Base-by-base conservation (phyloP, 2,113 vertebrate genomes). In the Ondatra zibethicus region DNA sequence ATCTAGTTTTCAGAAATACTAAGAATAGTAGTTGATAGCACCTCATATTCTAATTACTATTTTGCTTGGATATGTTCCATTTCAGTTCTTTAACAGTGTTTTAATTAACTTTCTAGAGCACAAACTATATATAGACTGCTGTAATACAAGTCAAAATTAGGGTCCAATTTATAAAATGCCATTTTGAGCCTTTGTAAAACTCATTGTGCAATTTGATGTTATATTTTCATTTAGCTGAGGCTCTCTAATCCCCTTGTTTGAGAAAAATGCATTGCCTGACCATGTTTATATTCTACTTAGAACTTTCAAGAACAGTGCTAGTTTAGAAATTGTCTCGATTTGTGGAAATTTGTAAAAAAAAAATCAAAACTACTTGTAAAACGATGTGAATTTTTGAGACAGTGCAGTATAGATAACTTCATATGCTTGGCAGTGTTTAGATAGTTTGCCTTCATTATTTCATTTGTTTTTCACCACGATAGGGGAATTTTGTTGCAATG, bases 341-440 rank as follows among this genome's bases (percentile, higher is more conserved):
- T 95, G 85, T 96, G 65, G 50, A 50, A 88, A 47, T 93, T 93
- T 92, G 63, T 66, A 47, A 95, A 95, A 16, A 95, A 95, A 16
- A 94, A n/a, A 55, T 94, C 87, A 96, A 95, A 97, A 50, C 14
- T 90, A 88, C 66, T 94, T 97, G 58, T 85, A 82, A 96, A 97
- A 96, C 23, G 58, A 82, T 61, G 7, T 85, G 45, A 23, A 63
- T 88, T 92, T 90, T 78, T 85, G 66, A 63, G 89, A 31, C 63
- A 96, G 4, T 93, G 14, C 85, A 75, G 82, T 93, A 61, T 87
- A 92, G 39, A 89, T 93, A 25, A 50, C 27, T 25, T 95, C 78
- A 19, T 42, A 61, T 94, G n/a, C 80, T 36, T 85, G 16, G n/a
- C 45, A 96, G 36, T 88, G 27, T 87, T 94, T 63, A 75, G 77